These are phyloP conservation scores for Mastomys natalensis DNA, from an alignment of 2,113 vertebrate species.

Conservation along the genomic window DNA sequence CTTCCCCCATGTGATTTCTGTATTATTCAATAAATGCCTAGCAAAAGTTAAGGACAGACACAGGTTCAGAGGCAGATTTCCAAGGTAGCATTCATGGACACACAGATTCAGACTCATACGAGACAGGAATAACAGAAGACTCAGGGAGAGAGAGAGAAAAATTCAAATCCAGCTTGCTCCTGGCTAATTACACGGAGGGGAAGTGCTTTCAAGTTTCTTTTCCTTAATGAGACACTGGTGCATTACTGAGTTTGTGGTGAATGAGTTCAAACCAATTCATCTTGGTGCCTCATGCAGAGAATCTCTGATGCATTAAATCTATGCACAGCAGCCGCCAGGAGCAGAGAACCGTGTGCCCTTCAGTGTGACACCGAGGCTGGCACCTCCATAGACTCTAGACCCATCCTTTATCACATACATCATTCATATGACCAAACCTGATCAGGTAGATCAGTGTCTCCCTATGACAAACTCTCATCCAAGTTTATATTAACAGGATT, in stretches of 20 bases:
- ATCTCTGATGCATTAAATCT: background rate
- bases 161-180: background rate
- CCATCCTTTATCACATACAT: background rate
- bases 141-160: background rate
- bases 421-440: fast-evolving
- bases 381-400: no score
- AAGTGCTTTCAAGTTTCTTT: background rate
- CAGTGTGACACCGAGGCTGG: fast-evolving
- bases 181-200: background rate
- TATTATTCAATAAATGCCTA: background rate
- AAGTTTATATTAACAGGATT: background rate
- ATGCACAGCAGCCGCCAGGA: no score
- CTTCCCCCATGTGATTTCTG: background rate
- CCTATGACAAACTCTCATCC: no score
- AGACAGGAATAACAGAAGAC: background rate
- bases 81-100: background rate
- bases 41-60: background rate
- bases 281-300: background rate
- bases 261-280: background rate
- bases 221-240: background rate
- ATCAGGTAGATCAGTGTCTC: fast-evolving
- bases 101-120: background rate
- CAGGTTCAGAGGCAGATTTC: background rate
- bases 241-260: background rate
- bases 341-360: background rate